Evolutionary conservation across 2,888 invertebrate genomes (phyloP).

Genomic region (Drosophila prolongata): DNA sequence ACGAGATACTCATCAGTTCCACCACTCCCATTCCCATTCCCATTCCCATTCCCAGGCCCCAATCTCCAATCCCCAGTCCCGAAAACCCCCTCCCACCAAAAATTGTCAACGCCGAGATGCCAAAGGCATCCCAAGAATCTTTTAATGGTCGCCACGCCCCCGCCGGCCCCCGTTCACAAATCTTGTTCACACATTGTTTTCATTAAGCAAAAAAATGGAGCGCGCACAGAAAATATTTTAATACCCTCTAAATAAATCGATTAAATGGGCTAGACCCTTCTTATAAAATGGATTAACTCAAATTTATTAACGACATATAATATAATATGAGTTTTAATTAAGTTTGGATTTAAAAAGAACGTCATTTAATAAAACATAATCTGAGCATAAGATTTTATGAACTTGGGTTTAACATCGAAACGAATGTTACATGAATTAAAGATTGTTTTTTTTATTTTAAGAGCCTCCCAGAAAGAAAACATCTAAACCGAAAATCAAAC

Average conservation of each 20-base stretch:
- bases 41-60: not conserved
- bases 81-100: not conserved
- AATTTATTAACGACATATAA: too few species aligned
- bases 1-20: conserved; percentile 1
- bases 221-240: conserved; percentile 48
- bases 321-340: too few species aligned
- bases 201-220: conserved; percentile 71
- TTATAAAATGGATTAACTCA: too few species aligned
- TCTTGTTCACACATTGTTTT: conserved; percentile 83
- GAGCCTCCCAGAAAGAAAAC: too few species aligned
- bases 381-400: too few species aligned
- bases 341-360: too few species aligned
- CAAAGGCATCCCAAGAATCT: conserved; percentile 65
- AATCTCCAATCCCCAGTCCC: conserved; percentile 20
- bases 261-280: not conserved
- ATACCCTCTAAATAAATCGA: conserved; percentile 24
- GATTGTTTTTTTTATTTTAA: too few species aligned
- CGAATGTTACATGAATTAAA: too few species aligned
- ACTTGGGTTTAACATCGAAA: too few species aligned
- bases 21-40: not conserved
- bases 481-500: too few species aligned
- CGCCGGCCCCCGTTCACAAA: conserved; percentile 44
- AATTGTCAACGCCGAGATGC: conserved; percentile 56
- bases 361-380: too few species aligned
- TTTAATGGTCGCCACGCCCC: conserved; percentile 66